Evolutionary conservation across 2,113 vertebrate genomes (phyloP), one percentile per base, ranked within the genome.

Genomic region (Gambusia affinis): DNA sequence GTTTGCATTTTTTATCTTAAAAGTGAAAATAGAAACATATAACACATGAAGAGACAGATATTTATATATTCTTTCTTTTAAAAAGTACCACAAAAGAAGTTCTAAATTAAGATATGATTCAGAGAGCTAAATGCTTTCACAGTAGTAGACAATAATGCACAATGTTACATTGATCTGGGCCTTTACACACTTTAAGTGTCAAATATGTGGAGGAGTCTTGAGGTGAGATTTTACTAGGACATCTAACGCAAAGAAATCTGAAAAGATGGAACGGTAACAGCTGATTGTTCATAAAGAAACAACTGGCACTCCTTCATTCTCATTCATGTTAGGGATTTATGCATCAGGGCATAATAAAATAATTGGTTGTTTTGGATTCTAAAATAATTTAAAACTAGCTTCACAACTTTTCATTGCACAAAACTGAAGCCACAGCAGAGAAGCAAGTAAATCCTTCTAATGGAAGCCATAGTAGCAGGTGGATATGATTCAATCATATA

Each of bases 81-180:
- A 90, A 90, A 90, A 51, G 64, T 17, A 64, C 84, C 57, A 89
- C 35, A 90, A 12, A 27, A 80, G 51, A 80, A 86, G 37, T 79
- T 63, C 82, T 80, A 91, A 87, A 92, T 65, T 75, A 86, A 89
- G 83, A 80, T 73, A 86, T 76, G 92, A 93, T 89, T 87, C 73
- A 87, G 73, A 93, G 86, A 79, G 66, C 76, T 85, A 76, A 93
- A 88, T 90, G 91, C 87, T 87, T 89, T 92, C 91, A 92, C 84
- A 89, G 92, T 37, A 91, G 87, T 93, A 90, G 90, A 93, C 91
- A 92, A 82, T 92, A 93, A 93, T 92, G 89, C 90, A 93, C 92
- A 94, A 85, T 91, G 90, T 93, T 91, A 91, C 89, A 93, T 83
- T 74, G 86, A 91, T 80, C 87, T 77, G 75, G 82, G 67, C 78